Conservation (phyloP, 2,113 vertebrate genomes). For the Pampusana beccarii region DNA sequence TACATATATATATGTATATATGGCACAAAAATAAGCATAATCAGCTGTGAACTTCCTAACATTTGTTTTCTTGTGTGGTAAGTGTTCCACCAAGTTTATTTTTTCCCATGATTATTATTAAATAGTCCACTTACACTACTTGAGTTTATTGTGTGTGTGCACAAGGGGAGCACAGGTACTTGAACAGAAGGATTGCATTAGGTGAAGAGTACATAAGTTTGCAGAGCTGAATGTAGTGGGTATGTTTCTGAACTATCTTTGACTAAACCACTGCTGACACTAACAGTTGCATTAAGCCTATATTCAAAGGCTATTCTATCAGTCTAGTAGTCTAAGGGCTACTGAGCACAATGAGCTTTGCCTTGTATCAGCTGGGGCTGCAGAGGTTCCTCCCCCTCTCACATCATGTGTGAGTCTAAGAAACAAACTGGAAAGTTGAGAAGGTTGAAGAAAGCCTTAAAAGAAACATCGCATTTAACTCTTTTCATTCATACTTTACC, state of each 20-base stretch:
- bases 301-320: neutral
- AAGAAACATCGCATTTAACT: neutral
- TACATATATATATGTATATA: neutral
- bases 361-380: neutral
- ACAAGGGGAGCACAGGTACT: neutral
- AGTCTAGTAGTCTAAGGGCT: neutral
- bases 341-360: neutral
- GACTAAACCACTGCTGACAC: neutral
- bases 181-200: neutral
- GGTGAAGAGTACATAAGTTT: rapidly evolving
- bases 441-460: neutral
- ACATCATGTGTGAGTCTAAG: neutral
- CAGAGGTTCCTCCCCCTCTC: neutral
- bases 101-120: neutral
- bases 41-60: neutral
- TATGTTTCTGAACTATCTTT: neutral
- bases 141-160: neutral
- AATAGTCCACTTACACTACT: neutral
- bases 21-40: neutral
- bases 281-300: neutral
- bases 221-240: neutral
- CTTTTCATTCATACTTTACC: neutral
- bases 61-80: neutral
- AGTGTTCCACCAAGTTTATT: rapidly evolving
- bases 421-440: neutral